phyloP scores from a whole-genome alignment of 37 sponge, comb jelly and placozoan species.

The Aplysina aerophoba region DNA sequence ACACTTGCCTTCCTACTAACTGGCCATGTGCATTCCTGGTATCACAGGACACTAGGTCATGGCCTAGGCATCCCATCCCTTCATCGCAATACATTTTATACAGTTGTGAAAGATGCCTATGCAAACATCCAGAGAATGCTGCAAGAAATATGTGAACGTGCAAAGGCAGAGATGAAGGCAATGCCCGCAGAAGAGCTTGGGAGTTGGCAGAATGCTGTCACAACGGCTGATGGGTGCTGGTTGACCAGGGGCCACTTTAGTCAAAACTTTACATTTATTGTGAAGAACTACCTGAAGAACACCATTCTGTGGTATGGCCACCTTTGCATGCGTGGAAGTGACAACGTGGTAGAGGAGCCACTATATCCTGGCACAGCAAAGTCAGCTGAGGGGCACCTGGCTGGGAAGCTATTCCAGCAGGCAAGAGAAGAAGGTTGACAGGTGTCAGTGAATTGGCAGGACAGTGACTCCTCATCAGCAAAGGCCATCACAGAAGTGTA shows the following conservation, averaged over 20 bases:
- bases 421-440: conserved; percentile 13
- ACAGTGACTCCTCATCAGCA: conserved; percentile 25
- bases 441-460: conserved; percentile 32
- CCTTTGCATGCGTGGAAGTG: conserved; percentile 24
- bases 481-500: conserved; percentile 1
- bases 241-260: conserved; percentile 27
- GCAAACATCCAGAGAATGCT: conserved; percentile 13
- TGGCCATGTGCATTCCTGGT: conserved; percentile 8
- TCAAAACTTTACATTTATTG: conserved; percentile 36
- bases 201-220: conserved; percentile 28
- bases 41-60: not conserved
- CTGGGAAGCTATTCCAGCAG: not conserved
- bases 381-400: conserved; percentile 15
- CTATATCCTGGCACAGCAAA: conserved; percentile 44
- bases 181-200: not conserved
- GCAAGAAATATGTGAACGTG: conserved; percentile 8
- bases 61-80: conserved; percentile 29
- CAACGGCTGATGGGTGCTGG: conserved; percentile 31
- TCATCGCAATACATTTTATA: not conserved
- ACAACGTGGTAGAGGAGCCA: not conserved
- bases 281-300: conserved; percentile 29
- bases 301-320: conserved; percentile 37
- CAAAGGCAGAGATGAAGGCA: conserved; percentile 45
- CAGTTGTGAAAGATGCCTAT: not conserved
- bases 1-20: conserved; percentile 28